A percentile compares a stretch with the other conserved stretches of the same genome.
phyloP scores from a whole-genome alignment of 2,113 vertebrate genomes.

The Plestiodon gilberti region DNA sequence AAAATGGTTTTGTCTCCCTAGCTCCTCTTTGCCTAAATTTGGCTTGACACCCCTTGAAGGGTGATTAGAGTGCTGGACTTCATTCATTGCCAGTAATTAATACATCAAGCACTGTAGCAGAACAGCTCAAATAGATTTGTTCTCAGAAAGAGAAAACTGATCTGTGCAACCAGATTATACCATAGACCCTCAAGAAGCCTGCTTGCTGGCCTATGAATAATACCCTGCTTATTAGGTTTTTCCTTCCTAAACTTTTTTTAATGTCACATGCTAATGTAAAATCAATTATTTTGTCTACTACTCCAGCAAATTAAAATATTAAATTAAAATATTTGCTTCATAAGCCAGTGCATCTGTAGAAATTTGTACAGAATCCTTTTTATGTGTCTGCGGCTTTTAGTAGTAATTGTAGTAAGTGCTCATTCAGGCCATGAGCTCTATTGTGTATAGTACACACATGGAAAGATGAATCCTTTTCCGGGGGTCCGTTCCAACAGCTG shows the following conservation, averaged over 20 bases:
- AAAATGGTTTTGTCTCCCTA: neutral
- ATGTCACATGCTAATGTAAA: neutral
- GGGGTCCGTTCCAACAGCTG: too few species aligned
- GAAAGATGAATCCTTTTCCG: too few species aligned
- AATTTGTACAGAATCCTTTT: neutral
- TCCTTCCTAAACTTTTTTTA: neutral
- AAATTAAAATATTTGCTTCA: conserved; percentile 15
- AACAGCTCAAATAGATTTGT: conserved; percentile 18
- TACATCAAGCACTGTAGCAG: rapidly evolving
- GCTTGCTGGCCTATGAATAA: neutral
- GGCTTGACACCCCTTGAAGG: neutral
- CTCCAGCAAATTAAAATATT: neutral
- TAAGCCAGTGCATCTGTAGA: neutral
- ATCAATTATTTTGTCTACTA: neutral
- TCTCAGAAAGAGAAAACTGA: neutral
- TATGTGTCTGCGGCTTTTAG: neutral
- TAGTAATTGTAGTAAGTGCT: neutral
- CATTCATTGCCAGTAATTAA: neutral
- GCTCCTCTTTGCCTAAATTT: conserved; percentile 12
- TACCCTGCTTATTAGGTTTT: neutral
- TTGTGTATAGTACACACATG: neutral
- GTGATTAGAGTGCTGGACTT: neutral
- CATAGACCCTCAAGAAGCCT: neutral
- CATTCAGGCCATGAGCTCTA: neutral
- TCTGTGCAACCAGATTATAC: neutral